Evolutionary conservation across 1,140 invertebrate genomes (phyloP), one percentile per base, ranked within the genome.

Genomic region (Brachystomella parvula): DNA sequence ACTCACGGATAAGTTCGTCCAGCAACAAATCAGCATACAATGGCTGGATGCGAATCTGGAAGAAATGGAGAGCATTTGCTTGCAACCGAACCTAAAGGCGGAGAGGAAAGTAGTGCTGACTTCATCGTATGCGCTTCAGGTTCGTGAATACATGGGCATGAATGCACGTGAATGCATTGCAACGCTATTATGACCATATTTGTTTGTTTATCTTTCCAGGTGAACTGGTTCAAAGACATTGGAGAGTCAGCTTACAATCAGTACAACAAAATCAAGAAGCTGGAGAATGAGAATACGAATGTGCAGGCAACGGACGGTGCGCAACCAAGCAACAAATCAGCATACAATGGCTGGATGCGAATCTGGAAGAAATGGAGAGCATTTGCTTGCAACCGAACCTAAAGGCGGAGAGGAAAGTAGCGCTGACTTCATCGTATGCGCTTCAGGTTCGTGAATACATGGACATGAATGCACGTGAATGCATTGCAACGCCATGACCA

Each of bases 221-320:
- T 83, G 53, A 76, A 83, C 63, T 78, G 75, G n/a, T 77, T 84
- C 30, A 77, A 81, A 66, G 81, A 86, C 73, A 81, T 85, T 49
- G 79, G 84, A 0, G 79, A 77, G 35, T 81, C 86, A 12, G 83
- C 83, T 62, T 85, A 84, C 72, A 81, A 81, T 63, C 86, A 89
- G 74, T 73, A 85, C 31, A 82, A 84, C 71, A 81, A 82, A 74
- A 76, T 87, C n/a, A 77, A 83, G 72, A 83, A 84, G 32, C 76
- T 79, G 44, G 78, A 80, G 56, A 81, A 77, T 70, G 78, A 79
- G 35, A 84, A 85, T 76, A 74, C 77, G 15, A 75, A 79, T 67
- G 78, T 81, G 19, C 33, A 62, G 12, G 72, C 67, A 2, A 80
- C 79, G 6, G 76, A 78, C 31, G 59, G 35, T 31, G 69, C 17